Base-by-base conservation (phyloP, 2,888 invertebrate species). In the Deroplatys truncata region DNA sequence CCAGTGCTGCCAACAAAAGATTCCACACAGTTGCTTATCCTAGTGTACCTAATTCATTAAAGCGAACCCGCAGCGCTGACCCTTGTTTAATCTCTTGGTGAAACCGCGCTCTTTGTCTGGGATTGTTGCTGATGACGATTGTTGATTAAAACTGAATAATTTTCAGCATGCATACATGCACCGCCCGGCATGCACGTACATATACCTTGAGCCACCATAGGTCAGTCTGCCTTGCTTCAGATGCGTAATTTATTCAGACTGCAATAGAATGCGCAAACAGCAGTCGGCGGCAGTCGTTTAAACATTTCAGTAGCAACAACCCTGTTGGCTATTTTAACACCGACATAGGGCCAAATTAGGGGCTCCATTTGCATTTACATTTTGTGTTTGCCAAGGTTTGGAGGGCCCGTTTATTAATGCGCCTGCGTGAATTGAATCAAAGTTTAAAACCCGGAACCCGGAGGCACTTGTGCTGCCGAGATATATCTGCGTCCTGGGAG, bases 91-190 rank as follows among this genome's bases (percentile, higher is more conserved):
- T 72, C 56, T 72, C 56, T 72, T 20, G 20, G 56, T 72, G 56
- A 72, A 72, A 72, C 56, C 56, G 25, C 56, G 56, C 56, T 72
- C 56, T 72, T 72, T 72, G 56, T 72, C 56, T 72, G 56, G 56
- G 56, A 72, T 72, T 72, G 56, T 72, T 72, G 56, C 56, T 72
- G 56, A 72, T 72, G 56, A 72, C 56, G 56, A 72, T 72, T 72
- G 56, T 72, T 85, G 85, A 85, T 85, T 85, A 85, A n/a, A 85
- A 85, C 49, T 35, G 85, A 85, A 85, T 85, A 85, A 85, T 85
- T 85, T 85, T 85, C 25, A 85, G n/a, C 49, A 16, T 85, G 85
- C 49, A n/a, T 43, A 49, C 28, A 28, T 85, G 43, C 85, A 49
- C 56, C 56, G 56, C 56, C 16, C 56, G 56, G 56, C 56, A 72